These are phyloP conservation scores for Phortica variegata DNA, from an alignment of 1,140 invertebrate species.

Conservation along the genomic window DNA sequence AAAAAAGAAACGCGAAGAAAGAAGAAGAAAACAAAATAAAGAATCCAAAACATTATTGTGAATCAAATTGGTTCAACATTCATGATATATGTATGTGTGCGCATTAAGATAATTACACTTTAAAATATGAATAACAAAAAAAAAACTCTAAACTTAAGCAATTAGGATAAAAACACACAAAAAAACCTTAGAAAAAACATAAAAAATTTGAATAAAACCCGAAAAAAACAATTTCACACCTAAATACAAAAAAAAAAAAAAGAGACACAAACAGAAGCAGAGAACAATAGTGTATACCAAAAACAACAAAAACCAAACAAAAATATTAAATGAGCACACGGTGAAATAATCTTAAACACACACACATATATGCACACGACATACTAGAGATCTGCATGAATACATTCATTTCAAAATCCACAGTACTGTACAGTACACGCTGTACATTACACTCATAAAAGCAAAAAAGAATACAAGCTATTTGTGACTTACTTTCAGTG, in stretches of 20 bases:
- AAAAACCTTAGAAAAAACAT: not conserved
- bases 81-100: not conserved
- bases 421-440: no score
- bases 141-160: not conserved
- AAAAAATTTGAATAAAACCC: not conserved
- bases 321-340: not conserved
- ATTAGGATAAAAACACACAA: not conserved
- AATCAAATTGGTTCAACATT: conserved; percentile 22
- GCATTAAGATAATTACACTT: not conserved
- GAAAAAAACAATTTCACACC: not conserved
- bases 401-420: no score
- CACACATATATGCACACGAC: not conserved
- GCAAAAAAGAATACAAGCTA: no score
- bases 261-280: not conserved
- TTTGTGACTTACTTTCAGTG: no score
- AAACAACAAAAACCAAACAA: not conserved
- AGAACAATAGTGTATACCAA: not conserved
- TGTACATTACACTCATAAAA: no score
- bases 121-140: not conserved
- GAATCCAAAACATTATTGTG: conserved; percentile 13
- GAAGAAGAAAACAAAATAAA: conserved; percentile 6
- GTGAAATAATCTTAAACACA: not conserved
- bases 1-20: not conserved
- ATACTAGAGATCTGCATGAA: no score
- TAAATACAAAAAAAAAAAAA: not conserved